Base-by-base conservation (phyloP, 2,113 vertebrate genomes). In the Laticauda colubrina region DNA sequence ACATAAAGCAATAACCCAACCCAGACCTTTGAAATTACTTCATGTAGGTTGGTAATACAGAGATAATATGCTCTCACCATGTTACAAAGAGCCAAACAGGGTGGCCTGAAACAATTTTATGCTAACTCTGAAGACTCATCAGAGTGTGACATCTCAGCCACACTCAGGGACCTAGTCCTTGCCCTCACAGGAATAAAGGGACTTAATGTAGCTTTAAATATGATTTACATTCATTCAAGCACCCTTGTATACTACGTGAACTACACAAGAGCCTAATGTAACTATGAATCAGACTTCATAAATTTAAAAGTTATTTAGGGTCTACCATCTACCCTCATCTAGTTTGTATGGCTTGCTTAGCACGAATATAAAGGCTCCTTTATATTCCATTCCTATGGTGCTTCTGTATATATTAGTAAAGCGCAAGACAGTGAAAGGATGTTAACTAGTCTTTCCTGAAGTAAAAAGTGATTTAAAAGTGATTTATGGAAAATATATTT, bases 241-340 rank as follows among this genome's bases (percentile, higher is more conserved):
- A 81, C 75, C 56, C 61, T 64, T 93, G 89, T n/a, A 90, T 81
- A 64, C 89, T 64, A 64, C 2, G 4, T 64, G 89, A 64, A 87
- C 51, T 87, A 64, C 89, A 64, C 57, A 90, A 90, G 45, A 64
- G 89, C 81, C 81, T 93, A 87, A 90, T 93, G 89, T 90, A 93
- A 87, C 89, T 90, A 93, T 93, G 92, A 93, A 93, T 93, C 92
- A 90, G 89, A 90, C 92, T 93, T 93, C 88, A 93, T 93, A 93
- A 51, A 93, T 93, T 90, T 89, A 90, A 87, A 93, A 90, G 48
- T 93, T 93, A 93, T 93, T 93, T 93, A 93, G 39, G 89, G 48
- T 85, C 81, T 64, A 89, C n/a, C 81, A 87, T 93, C 92, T 51
- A 86, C 4, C 43, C 87, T 64, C 89, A 90, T 87, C 90, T 93